Percentiles rank a stretch among this genome's conserved stretches.
Evolutionary conservation across 2,888 invertebrate genomes (phyloP).

Genomic region (Spodoptera exigua): DNA sequence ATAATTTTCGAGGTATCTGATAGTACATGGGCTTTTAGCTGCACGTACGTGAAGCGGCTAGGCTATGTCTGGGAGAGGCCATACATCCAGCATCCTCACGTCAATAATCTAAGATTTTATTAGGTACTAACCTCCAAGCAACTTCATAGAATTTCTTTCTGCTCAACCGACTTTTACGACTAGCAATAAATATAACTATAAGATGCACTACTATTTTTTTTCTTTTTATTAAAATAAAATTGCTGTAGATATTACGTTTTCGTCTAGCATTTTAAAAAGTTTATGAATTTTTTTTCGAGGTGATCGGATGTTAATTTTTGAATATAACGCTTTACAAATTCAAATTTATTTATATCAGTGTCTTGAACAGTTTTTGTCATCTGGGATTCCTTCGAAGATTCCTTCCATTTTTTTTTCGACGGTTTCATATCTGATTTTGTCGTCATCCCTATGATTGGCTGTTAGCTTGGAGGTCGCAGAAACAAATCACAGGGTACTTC

Average conservation of each 20-base stretch:
- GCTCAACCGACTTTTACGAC: conserved; percentile 25
- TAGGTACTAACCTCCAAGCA: conserved; percentile 25
- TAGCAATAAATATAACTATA: conserved; percentile 26
- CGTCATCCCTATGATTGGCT: no score
- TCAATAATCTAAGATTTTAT: conserved; percentile 35
- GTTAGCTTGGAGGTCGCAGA: no score
- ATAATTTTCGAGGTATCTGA: no score
- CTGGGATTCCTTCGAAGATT: no score
- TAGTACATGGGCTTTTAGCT: background rate
- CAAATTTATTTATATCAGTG: no score
- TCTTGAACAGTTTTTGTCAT: no score
- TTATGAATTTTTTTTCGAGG: background rate
- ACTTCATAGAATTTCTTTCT: conserved; percentile 37
- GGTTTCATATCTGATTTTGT: no score
- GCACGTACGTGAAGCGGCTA: background rate
- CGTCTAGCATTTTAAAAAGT: no score
- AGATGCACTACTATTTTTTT: conserved; percentile 11
- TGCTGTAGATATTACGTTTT: background rate
- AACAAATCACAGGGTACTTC: no score
- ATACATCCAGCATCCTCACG: background rate
- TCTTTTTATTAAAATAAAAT: background rate
- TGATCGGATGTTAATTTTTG: no score
- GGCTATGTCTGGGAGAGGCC: background rate
- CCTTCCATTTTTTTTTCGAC: no score
- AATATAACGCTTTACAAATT: no score